Base-by-base conservation (phyloP, 2,113 vertebrate species). In the Pagrus major region DNA sequence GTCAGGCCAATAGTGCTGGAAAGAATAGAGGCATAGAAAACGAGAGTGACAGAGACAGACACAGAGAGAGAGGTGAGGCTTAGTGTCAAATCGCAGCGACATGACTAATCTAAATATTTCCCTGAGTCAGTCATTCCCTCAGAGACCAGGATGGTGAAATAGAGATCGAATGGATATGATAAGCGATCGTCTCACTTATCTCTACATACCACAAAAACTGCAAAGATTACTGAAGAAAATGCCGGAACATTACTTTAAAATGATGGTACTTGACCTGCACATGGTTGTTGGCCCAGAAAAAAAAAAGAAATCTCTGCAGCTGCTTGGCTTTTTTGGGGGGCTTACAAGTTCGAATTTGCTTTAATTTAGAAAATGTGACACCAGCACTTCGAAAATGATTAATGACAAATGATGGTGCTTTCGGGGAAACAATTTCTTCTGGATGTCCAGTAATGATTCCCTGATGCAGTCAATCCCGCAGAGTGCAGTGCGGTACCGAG, bases 41-140 rank as follows among this genome's bases (percentile, higher is more conserved):
- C 2, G 0, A 42, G 15, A 35, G 35, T 33, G 27, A 63, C 11
- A 46, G n/a, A 41, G n/a, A 59, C 33, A 35, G 2, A 12, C 0
- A 5, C 6, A 41, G 23, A 78, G 23, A 61, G 23, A 67, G 47
- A 78, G 51, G 60, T 82, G 44, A 66, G 47, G 44, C n/a, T 61
- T 61, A 11, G 55, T 66, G 66, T 80, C 61, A 77, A 70, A 84
- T 71, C 41, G 70, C 76, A 83, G 67, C 56, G 9, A 71, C 59
- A 85, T 87, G 84, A 90, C 77, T 80, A 75, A 89, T 87, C 67
- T 46, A 60, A 85, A 75, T 85, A 54, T 73, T 85, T 91, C 47
- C 42, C 41, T 67, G 67, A 79, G 55, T 82, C 74, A 68, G 72
- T 86, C 80, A 67, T 91, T 80, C 37, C 77, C 56, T 74, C 31